Percentiles rank a stretch among this genome's conserved stretches.
Conservation (phyloP, 2,888 invertebrate species). For the Caenorhabditis auriculariae region DNA sequence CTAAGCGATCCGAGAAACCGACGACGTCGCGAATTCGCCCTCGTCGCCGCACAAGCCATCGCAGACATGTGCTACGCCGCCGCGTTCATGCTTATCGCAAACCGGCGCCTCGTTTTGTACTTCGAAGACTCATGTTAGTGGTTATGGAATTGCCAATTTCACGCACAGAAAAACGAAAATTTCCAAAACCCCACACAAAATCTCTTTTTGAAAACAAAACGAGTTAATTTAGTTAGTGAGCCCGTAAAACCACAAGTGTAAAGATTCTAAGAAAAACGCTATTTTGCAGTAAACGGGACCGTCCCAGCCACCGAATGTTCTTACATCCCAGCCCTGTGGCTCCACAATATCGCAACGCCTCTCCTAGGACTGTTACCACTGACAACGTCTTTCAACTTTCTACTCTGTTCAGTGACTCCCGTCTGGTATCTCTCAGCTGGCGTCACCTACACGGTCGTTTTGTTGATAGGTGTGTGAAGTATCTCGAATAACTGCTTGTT, state of each 20-base stretch:
- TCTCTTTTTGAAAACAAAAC: no score
- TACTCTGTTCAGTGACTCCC: constrained; percentile 31
- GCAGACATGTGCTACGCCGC: constrained; percentile 30
- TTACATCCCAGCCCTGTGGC: constrained; percentile 28
- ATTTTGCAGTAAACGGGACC: constrained; percentile 19
- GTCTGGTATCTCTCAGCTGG: constrained; percentile 31
- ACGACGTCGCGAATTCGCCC: constrained; percentile 26
- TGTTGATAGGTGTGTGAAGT: constrained; percentile 11
- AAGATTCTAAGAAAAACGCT: no score
- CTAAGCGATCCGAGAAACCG: constrained; percentile 25
- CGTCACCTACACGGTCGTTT: constrained; percentile 17
- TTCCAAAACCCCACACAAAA: background rate
- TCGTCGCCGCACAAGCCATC: constrained; percentile 30
- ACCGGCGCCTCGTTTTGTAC: constrained; percentile 20
- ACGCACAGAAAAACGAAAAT: background rate
- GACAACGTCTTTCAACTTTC: constrained; percentile 33
- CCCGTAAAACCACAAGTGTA: no score
- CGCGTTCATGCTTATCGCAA: constrained; percentile 36
- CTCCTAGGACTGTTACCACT: constrained; percentile 29
- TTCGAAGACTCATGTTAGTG: constrained; percentile 17
- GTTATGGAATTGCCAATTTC: background rate
- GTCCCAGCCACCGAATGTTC: constrained; percentile 26
- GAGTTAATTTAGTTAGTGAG: no score
- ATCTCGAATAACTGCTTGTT: background rate
- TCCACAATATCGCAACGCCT: constrained; percentile 35